A percentile compares a stretch with the other conserved stretches of the same genome.
These are phyloP conservation scores for Alcedo atthis DNA, from an alignment of 2,797 vertebrate genomes.

Conservation along the genomic window DNA sequence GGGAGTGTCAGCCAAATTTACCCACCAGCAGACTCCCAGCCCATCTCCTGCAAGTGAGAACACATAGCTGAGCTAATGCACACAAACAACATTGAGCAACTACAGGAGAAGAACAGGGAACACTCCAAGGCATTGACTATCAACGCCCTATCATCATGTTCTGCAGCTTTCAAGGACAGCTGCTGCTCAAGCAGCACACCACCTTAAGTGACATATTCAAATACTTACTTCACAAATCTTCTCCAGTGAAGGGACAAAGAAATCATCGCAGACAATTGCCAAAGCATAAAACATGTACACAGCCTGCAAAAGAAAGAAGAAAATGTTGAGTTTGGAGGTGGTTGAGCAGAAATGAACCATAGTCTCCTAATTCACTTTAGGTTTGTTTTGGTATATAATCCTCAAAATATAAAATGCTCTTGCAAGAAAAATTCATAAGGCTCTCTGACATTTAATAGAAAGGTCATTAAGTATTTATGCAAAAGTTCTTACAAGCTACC, in stretches of 20 bases:
- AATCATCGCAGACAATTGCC: conserved; percentile 96
- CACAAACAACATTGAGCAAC: neutral
- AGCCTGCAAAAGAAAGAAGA: conserved; percentile 78
- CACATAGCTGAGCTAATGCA: fast-evolving
- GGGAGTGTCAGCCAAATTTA: neutral
- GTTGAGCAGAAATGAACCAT: neutral
- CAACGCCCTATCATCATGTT: neutral
- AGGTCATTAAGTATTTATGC: neutral
- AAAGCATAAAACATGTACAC: conserved; percentile 98
- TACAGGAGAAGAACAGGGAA: neutral
- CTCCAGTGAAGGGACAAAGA: conserved; percentile 95
- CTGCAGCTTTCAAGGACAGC: neutral
- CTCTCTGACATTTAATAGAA: neutral
- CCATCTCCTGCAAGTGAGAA: neutral
- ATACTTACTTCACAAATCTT: conserved; percentile 92
- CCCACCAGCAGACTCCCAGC: neutral
- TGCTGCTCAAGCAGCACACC: neutral
- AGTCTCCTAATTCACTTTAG: neutral
- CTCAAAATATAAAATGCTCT: neutral
- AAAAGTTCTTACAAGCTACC: neutral
- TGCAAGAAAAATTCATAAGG: neutral
- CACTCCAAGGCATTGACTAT: neutral
- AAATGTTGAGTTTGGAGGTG: neutral
- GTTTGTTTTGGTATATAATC: neutral
- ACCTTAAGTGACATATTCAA: neutral